Evolutionary conservation across 2,888 invertebrate genomes (phyloP).

Genomic region (Geotrupes spiniger): DNA sequence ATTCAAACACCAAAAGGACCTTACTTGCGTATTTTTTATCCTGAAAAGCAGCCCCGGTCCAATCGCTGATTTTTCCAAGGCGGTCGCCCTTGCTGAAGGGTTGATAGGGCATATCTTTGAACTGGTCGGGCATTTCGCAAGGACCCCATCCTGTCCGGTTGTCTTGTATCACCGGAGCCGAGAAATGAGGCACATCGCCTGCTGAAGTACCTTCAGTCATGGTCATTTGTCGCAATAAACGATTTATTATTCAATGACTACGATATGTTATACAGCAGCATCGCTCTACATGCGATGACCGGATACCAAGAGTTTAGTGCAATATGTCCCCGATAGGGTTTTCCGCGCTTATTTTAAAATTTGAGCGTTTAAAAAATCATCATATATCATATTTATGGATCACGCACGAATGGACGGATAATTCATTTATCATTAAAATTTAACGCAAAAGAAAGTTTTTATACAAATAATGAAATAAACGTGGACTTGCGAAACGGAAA

Average conservation of each 20-base stretch:
- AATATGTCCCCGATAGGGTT: too few relatives aligned
- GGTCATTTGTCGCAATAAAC: slow-evolving; percentile 25
- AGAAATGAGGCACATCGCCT: slow-evolving; percentile 64
- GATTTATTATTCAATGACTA: not conserved
- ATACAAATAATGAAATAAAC: too few relatives aligned
- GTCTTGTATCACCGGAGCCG: slow-evolving; percentile 67
- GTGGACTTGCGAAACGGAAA: too few relatives aligned
- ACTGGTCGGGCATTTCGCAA: slow-evolving; percentile 88
- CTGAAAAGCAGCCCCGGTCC: slow-evolving; percentile 91
- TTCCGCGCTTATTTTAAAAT: too few relatives aligned
- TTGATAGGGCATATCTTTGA: slow-evolving; percentile 97
- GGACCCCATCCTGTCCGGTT: slow-evolving; percentile 97
- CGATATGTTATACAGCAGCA: not conserved
- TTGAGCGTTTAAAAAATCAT: too few relatives aligned
- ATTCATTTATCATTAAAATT: too few relatives aligned
- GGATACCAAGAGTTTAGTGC: too few relatives aligned
- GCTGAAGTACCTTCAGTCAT: slow-evolving; percentile 46
- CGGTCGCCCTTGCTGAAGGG: slow-evolving; percentile 98
- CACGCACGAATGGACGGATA: too few relatives aligned
- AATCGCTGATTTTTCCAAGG: slow-evolving; percentile 97
- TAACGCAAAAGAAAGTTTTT: too few relatives aligned
- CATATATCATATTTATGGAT: too few relatives aligned
- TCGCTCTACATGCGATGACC: too few relatives aligned
- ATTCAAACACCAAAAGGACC: too few relatives aligned
- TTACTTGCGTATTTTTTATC: slow-evolving; percentile 92